A percentile compares a stretch with the other conserved stretches of the same genome.
These are phyloP conservation scores for Calyptommatus sinebrachiatus DNA, from an alignment of 2,113 vertebrate species.

Conservation along the genomic window DNA sequence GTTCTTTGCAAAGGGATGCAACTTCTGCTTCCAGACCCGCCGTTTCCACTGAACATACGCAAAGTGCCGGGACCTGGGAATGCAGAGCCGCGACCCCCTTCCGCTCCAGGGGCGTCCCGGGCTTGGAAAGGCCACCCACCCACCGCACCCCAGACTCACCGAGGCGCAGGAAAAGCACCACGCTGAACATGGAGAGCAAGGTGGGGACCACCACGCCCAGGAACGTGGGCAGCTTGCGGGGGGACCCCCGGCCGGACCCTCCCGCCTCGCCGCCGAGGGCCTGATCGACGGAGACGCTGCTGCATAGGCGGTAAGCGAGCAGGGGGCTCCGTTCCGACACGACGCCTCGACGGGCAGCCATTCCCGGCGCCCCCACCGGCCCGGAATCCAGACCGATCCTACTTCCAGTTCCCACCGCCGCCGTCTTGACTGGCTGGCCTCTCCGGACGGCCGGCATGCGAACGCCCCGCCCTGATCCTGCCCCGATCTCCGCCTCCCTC, in stretches of 20 bases:
- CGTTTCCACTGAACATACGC: neutral
- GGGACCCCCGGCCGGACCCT: neutral
- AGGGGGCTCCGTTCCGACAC: constrained; percentile 82
- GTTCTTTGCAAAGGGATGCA: neutral
- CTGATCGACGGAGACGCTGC: constrained; percentile 54
- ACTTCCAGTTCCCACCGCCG: too few species aligned
- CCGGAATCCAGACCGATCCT: neutral
- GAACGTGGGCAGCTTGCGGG: constrained; percentile 82
- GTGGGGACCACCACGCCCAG: constrained; percentile 89
- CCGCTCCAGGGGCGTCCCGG: too few species aligned
- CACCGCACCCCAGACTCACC: constrained; percentile 70
- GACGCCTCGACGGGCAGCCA: constrained; percentile 18
- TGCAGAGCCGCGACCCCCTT: neutral
- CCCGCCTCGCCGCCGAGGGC: constrained; percentile 41
- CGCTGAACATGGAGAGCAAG: constrained; percentile 91
- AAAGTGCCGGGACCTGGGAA: neutral
- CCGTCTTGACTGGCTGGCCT: neutral
- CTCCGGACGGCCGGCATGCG: neutral
- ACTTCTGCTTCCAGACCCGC: neutral
- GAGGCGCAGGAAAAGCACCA: constrained; percentile 86
- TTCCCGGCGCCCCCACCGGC: neutral
- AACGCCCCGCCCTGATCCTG: neutral
- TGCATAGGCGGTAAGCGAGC: constrained; percentile 82
- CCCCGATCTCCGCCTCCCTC: neutral
- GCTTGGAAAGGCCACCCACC: too few species aligned